Conservation (phyloP, 2,888 invertebrate species). For the Conchocele bisecta region DNA sequence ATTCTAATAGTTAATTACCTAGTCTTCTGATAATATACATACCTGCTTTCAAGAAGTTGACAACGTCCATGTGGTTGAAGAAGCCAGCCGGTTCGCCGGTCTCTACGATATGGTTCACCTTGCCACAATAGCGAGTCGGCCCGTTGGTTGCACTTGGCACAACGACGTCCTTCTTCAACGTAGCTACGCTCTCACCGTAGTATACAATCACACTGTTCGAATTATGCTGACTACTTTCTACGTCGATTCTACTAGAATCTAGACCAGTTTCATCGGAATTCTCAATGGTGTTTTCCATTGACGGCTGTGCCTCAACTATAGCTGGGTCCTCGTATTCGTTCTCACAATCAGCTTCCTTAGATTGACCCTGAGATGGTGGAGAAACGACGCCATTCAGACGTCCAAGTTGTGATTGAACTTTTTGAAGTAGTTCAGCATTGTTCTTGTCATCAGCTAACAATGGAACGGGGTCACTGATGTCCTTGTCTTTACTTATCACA, state of each 20-base stretch:
- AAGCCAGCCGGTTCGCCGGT: constrained; percentile 37
- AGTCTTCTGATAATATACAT: no score
- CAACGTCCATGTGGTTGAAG: constrained; percentile 64
- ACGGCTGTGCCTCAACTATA: no score
- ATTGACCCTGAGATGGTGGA: constrained; percentile 32
- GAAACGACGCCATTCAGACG: constrained; percentile 52
- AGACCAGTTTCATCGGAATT: no score
- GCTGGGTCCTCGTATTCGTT: no score
- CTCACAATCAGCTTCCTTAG: no score
- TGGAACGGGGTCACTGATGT: not conserved
- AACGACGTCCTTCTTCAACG: constrained; percentile 39
- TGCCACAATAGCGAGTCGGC: constrained; percentile 51
- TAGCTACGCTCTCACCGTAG: constrained; percentile 56
- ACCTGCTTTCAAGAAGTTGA: constrained; percentile 62
- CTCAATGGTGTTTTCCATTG: no score
- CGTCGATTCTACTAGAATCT: no score
- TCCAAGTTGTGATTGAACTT: constrained; percentile 31
- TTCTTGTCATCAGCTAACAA: not conserved
- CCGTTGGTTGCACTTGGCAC: constrained; percentile 53
- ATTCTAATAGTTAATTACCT: no score
- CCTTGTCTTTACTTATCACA: constrained; percentile 32
- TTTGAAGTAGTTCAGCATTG: constrained; percentile 11
- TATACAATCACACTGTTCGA: constrained; percentile 32
- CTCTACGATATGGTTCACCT: constrained; percentile 45
- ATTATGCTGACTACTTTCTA: not conserved